Conservation (phyloP, 2,888 invertebrate species). For the Phrixothrix hirtus region DNA sequence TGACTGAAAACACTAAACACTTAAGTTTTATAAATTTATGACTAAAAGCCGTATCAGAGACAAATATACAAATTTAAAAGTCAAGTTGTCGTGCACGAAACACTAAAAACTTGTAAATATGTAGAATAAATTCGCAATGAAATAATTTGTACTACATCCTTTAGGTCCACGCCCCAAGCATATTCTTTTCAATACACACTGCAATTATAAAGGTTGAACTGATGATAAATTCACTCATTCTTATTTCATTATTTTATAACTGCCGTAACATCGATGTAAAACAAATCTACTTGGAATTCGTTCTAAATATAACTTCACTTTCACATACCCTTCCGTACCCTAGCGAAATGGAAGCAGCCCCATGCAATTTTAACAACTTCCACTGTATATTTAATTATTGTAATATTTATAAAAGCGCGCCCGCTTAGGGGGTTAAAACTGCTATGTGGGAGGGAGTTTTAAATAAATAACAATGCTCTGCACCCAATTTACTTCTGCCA, state of each 20-base stretch:
- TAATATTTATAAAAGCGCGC: constrained; percentile 55
- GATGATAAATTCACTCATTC: constrained; percentile 21
- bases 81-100: constrained; percentile 7
- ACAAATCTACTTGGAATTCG: constrained; percentile 22
- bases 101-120: no score
- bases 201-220: constrained; percentile 14
- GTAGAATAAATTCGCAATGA: constrained; percentile 9
- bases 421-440: constrained; percentile 34
- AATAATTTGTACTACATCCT: constrained; percentile 9
- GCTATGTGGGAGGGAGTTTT: constrained; percentile 35
- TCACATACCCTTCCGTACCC: constrained; percentile 40
- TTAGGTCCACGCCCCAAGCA: constrained; percentile 2
- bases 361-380: constrained; percentile 51
- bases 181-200: neutral
- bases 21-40: no score
- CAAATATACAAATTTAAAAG: constrained; percentile 1
- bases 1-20: no score
- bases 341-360: constrained; percentile 47
- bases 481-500: constrained; percentile 46
- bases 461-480: constrained; percentile 48
- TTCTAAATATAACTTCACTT: constrained; percentile 26
- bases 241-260: constrained; percentile 18
- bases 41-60: no score
- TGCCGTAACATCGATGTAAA: constrained; percentile 20
- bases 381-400: constrained; percentile 56